Conservation (phyloP, 2,113 vertebrate genomes). For the Oryzias celebensis region DNA sequence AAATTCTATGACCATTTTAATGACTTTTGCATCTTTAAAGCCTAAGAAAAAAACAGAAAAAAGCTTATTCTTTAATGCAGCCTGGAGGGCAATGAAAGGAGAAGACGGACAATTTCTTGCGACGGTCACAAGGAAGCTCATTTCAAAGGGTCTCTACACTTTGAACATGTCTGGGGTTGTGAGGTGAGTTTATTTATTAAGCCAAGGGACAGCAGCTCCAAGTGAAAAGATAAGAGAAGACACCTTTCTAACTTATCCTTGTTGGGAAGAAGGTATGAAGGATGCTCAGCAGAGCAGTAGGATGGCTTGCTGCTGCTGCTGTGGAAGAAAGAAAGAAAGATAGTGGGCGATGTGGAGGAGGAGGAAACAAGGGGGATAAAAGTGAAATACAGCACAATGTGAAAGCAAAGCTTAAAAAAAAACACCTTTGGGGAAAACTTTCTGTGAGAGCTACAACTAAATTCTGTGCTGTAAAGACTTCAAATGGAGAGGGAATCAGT, state of each 20-base stretch:
- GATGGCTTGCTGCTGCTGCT: slow-evolving; percentile 35
- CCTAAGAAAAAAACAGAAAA: slow-evolving; percentile 15
- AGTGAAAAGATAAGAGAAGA: not conserved
- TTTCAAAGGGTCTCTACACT: slow-evolving; percentile 10
- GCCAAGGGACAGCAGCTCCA: slow-evolving; percentile 19
- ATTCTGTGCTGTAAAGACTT: not conserved
- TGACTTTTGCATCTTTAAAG: too few species aligned
- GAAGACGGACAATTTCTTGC: slow-evolving; percentile 21
- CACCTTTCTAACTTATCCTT: slow-evolving; percentile 17
- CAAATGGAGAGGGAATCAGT: slow-evolving; percentile 18
- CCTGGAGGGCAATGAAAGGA: slow-evolving; percentile 9
- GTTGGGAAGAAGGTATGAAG: slow-evolving; percentile 37
- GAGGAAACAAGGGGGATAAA: slow-evolving; percentile 34
- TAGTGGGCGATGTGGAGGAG: slow-evolving; percentile 48
- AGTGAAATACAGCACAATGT: slow-evolving; percentile 37
- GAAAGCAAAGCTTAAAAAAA: slow-evolving; percentile 23
- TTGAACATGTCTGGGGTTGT: slow-evolving; percentile 9
- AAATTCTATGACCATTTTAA: not conserved
- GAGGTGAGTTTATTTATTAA: slow-evolving; percentile 29
- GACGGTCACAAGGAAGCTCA: slow-evolving; percentile 21
- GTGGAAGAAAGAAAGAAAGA: slow-evolving; percentile 31
- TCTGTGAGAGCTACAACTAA: slow-evolving; percentile 10
- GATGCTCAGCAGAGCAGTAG: slow-evolving; percentile 25
- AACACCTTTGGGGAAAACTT: slow-evolving; percentile 22
- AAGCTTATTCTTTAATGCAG: not conserved